Base-by-base conservation (phyloP, 2,797 vertebrate species). In the Ibycter americanus region DNA sequence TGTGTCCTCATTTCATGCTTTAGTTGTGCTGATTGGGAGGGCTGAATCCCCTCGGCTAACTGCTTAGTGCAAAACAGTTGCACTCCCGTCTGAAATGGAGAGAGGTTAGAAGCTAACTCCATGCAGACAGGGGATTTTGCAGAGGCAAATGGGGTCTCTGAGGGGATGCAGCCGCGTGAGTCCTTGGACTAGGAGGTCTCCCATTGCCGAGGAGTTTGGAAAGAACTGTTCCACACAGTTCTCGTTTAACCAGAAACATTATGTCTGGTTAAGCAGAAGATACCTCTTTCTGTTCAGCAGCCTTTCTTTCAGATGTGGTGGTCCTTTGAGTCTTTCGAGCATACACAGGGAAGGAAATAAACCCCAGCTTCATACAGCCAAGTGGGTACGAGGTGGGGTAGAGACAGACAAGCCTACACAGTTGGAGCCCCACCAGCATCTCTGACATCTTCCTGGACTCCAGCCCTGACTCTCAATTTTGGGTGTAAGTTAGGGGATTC, bases 1-100 rank as follows among this genome's bases (percentile, higher is more conserved):
- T 58, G 58, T 97, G 97, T 97, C 97, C 98, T 98, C 98, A 98
- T 98, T 98, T 98, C 98, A 98, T 98, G 98, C 97, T 98, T 97
- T 97, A 46, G 96, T 94, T 95, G 97, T 97, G 97, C 97, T 98
- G 98, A 98, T 97, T 98, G 98, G 96, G 95, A 97, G 92, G 89
- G 89, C 97, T 97, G 97, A 97, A 98, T 98, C 97, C 97, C 97
- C 97, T 98, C 87, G 61, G 97, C 96, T 96, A 79, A 76, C 94
- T 97, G 96, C 97, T 98, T 97, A 98, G 95, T 90, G 96, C 96
- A 76, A 93, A 97, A 96, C 95, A 97, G 96, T 98, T 77, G 96
- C 95, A 52, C 93, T 91, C 97, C 95, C 15, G 6, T 89, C 94
- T 96, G 97, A 96, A 98, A 97, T 77, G 96, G 97, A 94, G 96